These are phyloP conservation scores for Drosophila algonquin DNA, from an alignment of 2,888 invertebrate genomes.

Conservation along the genomic window DNA sequence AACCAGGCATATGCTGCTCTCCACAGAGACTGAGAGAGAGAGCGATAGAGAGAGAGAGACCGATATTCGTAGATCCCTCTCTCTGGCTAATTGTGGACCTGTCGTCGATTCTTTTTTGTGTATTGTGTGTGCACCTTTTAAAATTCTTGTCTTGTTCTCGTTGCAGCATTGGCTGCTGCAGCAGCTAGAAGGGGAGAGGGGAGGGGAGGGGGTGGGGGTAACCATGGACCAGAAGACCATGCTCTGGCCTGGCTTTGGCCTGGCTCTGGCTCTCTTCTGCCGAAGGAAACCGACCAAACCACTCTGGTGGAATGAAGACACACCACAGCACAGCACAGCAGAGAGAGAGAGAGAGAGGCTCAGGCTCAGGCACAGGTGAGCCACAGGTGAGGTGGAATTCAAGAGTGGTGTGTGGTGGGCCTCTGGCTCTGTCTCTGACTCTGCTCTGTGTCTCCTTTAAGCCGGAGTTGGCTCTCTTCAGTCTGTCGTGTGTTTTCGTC, in stretches of 20 bases:
- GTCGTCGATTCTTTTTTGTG: constrained; percentile 77
- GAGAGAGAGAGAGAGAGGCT: neutral
- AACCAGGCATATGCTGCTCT: constrained; percentile 25
- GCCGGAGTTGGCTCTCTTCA: constrained; percentile 57
- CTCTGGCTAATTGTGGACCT: constrained; percentile 82
- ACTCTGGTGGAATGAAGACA: constrained; percentile 54
- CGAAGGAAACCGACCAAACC: constrained; percentile 67
- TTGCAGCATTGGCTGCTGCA: neutral
- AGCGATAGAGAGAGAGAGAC: neutral
- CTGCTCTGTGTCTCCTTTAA: constrained; percentile 31
- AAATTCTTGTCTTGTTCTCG: constrained; percentile 71
- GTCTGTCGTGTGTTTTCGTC: constrained; percentile 83
- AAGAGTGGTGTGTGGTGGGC: neutral
- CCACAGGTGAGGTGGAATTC: constrained; percentile 61
- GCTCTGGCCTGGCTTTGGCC: constrained; percentile 2
- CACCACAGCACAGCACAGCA: constrained; percentile 19
- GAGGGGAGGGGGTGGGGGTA: too few relatives aligned
- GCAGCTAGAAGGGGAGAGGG: neutral
- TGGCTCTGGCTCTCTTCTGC: constrained; percentile 15
- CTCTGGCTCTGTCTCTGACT: neutral
- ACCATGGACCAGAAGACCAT: neutral
- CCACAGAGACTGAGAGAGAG: neutral
- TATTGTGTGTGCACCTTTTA: constrained; percentile 64
- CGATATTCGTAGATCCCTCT: constrained; percentile 6
- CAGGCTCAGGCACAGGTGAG: constrained; percentile 54